Evolutionary conservation across 2,797 vertebrate species (phyloP).

Genomic region (Eutrigla gurnardus): DNA sequence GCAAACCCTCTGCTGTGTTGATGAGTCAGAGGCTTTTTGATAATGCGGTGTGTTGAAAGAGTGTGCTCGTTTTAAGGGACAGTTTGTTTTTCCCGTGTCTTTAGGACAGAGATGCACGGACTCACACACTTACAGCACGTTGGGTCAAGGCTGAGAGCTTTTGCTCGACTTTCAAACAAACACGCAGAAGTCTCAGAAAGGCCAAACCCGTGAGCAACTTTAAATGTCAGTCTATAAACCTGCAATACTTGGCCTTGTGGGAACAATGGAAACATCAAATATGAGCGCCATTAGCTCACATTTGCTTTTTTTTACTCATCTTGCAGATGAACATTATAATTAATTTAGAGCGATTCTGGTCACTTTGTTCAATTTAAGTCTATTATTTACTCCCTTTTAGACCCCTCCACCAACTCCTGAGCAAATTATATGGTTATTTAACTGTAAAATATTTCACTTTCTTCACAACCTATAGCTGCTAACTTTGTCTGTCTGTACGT

Average conservation of each 20-base stretch:
- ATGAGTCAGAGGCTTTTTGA: conserved; percentile 58
- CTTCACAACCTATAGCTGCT: not conserved
- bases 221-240: conserved; percentile 5
- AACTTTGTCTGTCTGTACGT: not conserved
- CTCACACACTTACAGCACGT: conserved; percentile 3
- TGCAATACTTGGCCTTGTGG: not conserved
- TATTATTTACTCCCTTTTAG: conserved; percentile 6
- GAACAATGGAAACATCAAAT: conserved; percentile 8
- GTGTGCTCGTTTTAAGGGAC: conserved; percentile 48
- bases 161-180: conserved; percentile 25
- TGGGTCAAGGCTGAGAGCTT: conserved; percentile 26
- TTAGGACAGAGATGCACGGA: conserved; percentile 28
- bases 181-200: conserved; percentile 14
- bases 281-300: conserved; percentile 10
- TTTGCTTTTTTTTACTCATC: conserved; percentile 22
- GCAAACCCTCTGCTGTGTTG: conserved; percentile 51
- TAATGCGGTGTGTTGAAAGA: conserved; percentile 44
- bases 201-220: conserved; percentile 4
- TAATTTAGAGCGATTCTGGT: conserved; percentile 14
- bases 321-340: conserved; percentile 10
- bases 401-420: not conserved
- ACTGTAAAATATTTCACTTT: conserved; percentile 1
- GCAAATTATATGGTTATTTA: not conserved
- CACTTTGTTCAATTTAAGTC: conserved; percentile 7
- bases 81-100: not conserved